A percentile compares a stretch with the other conserved stretches of the same genome.
phyloP scores from a whole-genome alignment of 2,113 vertebrate species.

The Ceratotherium simum region DNA sequence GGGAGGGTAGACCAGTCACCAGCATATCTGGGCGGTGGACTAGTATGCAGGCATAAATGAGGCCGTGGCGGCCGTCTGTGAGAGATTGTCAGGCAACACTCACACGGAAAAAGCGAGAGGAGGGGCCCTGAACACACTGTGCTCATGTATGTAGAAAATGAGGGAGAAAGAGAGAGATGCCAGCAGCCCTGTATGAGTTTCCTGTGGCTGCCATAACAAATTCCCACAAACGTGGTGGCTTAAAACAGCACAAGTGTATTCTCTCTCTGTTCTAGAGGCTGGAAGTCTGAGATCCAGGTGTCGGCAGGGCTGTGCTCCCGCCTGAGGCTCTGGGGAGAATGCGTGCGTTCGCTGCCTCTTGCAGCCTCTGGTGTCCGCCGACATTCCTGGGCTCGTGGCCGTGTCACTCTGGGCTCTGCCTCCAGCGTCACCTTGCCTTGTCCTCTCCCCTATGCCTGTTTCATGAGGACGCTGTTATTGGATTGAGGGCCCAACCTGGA shows the following conservation, averaged over 20 bases:
- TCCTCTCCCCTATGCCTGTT: background rate
- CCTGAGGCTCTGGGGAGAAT: background rate
- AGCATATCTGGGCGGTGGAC: fast-evolving
- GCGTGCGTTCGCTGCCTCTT: background rate
- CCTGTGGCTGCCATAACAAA: background rate
- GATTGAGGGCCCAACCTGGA: background rate
- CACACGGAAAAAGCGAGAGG: background rate
- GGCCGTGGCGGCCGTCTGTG: too few relatives aligned
- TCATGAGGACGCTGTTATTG: background rate
- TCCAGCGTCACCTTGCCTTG: background rate
- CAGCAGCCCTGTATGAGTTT: background rate
- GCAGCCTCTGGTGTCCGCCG: background rate
- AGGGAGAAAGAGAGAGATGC: background rate
- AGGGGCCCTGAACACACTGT: background rate
- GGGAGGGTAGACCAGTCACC: too few relatives aligned
- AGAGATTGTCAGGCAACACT: background rate
- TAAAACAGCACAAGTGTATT: background rate
- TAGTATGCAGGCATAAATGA: too few relatives aligned
- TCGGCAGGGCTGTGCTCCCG: fast-evolving
- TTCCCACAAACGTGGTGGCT: too few relatives aligned
- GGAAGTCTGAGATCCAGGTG: background rate
- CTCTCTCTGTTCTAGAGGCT: background rate
- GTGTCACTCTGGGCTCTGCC: background rate
- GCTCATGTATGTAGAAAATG: fast-evolving
- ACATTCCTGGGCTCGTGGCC: background rate